Evolutionary conservation across 1,140 invertebrate species (phyloP).

Genomic region (Leucophenga varia): DNA sequence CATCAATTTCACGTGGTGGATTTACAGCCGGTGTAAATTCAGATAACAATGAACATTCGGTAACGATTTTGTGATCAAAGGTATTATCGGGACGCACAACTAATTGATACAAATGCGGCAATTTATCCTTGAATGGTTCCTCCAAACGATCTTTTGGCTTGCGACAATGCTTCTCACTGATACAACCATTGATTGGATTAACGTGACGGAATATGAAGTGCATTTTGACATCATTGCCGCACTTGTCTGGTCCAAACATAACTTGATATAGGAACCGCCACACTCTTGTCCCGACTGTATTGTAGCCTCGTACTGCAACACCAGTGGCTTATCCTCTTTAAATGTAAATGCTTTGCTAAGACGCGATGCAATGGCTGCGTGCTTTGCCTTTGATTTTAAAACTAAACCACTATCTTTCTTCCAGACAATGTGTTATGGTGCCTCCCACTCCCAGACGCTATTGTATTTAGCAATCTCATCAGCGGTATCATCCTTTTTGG

Average conservation of each 20-base stretch:
- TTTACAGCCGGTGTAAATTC: constrained; percentile 93
- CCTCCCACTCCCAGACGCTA: constrained; percentile 80
- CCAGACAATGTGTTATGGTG: constrained; percentile 73
- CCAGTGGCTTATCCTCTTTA: constrained; percentile 75
- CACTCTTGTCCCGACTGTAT: constrained; percentile 89
- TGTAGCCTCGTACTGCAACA: constrained; percentile 93
- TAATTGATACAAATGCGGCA: constrained; percentile 93
- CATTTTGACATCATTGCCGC: constrained; percentile 92
- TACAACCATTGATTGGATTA: constrained; percentile 88
- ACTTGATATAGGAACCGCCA: constrained; percentile 98
- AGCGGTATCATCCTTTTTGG: constrained; percentile 91
- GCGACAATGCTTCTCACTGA: constrained; percentile 90
- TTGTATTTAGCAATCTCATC: constrained; percentile 94
- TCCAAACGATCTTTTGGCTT: constrained; percentile 84
- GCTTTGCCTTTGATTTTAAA: constrained; percentile 92
- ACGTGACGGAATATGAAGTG: constrained; percentile 98
- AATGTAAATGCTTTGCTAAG: constrained; percentile 85
- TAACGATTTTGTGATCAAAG: constrained; percentile 79
- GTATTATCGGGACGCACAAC: constrained; percentile 87
- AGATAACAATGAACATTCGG: constrained; percentile 82
- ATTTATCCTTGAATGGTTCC: constrained; percentile 91
- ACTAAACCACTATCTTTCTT: constrained; percentile 86
- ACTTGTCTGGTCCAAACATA: constrained; percentile 99
- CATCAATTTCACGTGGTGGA: constrained; percentile 93
- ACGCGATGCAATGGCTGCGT: constrained; percentile 88